Evolutionary conservation across 1,140 invertebrate genomes (phyloP).

Genomic region (Drosophila auraria): DNA sequence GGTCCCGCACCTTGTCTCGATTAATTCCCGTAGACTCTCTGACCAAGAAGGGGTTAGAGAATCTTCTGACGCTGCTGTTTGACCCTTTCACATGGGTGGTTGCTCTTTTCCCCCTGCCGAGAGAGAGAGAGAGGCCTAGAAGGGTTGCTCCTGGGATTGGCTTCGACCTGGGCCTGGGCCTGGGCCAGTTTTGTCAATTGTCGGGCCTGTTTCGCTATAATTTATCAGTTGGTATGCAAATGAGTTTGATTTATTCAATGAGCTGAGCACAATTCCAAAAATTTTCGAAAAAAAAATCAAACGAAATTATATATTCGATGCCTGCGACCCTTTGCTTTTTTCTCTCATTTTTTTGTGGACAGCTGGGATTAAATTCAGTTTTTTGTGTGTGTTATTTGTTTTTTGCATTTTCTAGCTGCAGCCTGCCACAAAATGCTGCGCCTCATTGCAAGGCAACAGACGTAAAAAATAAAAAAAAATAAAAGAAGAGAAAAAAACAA

Average conservation of each 20-base stretch:
- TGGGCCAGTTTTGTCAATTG: conserved; percentile 71
- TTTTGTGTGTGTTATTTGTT: conserved; percentile 1
- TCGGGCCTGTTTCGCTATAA: conserved; percentile 73
- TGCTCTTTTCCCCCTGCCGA: conserved; percentile 31
- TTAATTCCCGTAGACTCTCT: conserved; percentile 23
- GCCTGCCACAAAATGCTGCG: conserved; percentile 79
- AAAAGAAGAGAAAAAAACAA: conserved; percentile 17
- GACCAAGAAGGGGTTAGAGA: too few relatives aligned
- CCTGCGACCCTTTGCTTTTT: conserved; percentile 28
- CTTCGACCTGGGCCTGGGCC: conserved; percentile 13
- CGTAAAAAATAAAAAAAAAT: conserved; percentile 71
- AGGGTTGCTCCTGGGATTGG: conserved; percentile 48
- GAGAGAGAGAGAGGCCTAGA: neutral
- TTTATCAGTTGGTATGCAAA: conserved; percentile 84
- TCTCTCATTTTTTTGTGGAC: conserved; percentile 52
- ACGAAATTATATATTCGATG: conserved; percentile 49
- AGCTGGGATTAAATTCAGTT: conserved; percentile 48
- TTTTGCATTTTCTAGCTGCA: conserved; percentile 55
- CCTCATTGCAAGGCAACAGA: conserved; percentile 84
- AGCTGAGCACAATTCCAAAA: conserved; percentile 71
- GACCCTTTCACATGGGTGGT: conserved; percentile 50
- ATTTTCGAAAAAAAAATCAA: conserved; percentile 35
- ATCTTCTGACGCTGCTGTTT: conserved; percentile 22
- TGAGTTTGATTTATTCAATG: conserved; percentile 84
- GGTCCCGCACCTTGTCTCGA: conserved; percentile 25